Evolutionary conservation across 2,888 invertebrate genomes (phyloP), one percentile per base, ranked within the genome.

Genomic region (Agrochola circellaris): DNA sequence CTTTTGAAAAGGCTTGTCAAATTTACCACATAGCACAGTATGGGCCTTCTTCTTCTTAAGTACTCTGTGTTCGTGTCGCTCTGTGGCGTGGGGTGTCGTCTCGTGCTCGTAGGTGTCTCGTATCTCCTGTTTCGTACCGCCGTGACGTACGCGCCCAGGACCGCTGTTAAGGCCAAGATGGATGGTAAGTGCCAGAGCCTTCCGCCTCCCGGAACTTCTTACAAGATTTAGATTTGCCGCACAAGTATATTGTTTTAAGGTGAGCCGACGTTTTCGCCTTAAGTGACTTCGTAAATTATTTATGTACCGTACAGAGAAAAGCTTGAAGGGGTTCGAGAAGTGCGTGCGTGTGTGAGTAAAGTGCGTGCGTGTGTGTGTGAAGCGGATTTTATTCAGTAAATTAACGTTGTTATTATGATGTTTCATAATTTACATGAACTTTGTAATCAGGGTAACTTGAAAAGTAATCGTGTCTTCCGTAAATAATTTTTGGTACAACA

Each of bases 201-300:
- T 69, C 68, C 38, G 48, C n/a, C 42, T 71, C 38, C 20, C 38
- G 42, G 45, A 75, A 70, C 66, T 74, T 77, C 72, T 71, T 42
- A 62, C 76, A 56, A 87, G 84, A 78, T 78, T 85, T 78, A 85
- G 74, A 65, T 69, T 69, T 51, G 51, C 74, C 73, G 38, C 72
- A 65, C 54, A 71, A 71, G 73, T 87, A 72, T 75, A 82, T 87
- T 80, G 80, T 85, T 82, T 85, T 73, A 77, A 87, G 78, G 72
- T 70, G 69, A 75, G 75, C 75, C 64, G 61, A 64, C 66, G 69
- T 67, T 82, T 65, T 73, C 56, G 72, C 66, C 66, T 62, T 81
- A 84, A 87, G 77, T 78, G 69, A 81, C 69, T 79, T 75, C 54
- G 67, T 78, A 70, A 70, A 78, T 84, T 87, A 87, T 85, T 84